Conservation (phyloP, 2,888 invertebrate genomes). For the Ceriagrion tenellum region DNA sequence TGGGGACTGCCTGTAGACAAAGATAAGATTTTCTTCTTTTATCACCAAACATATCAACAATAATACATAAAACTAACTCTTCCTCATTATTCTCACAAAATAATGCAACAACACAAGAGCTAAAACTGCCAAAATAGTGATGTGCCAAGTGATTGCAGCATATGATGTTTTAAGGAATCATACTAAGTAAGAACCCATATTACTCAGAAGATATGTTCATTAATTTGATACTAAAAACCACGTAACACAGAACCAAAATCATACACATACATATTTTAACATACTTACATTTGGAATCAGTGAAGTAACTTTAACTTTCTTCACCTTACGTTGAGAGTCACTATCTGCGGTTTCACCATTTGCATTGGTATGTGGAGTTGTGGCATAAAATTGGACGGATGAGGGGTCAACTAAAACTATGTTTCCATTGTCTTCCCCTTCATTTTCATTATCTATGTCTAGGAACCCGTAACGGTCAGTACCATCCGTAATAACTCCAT, state of each 20-base stretch:
- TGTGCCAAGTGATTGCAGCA: too few species aligned
- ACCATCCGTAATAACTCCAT: slow-evolving; percentile 76
- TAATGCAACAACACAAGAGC: too few species aligned
- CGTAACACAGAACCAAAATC: background rate
- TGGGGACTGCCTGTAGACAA: too few species aligned
- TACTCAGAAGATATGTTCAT: too few species aligned
- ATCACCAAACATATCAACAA: too few species aligned
- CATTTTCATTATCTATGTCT: slow-evolving; percentile 59
- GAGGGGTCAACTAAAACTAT: slow-evolving; percentile 71
- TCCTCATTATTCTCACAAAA: too few species aligned
- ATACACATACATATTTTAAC: background rate
- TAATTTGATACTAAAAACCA: background rate
- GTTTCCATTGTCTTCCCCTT: slow-evolving; percentile 66
- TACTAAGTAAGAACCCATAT: too few species aligned
- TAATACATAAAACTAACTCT: too few species aligned
- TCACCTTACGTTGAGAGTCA: slow-evolving; percentile 4
- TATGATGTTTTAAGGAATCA: too few species aligned
- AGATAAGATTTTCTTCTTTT: too few species aligned
- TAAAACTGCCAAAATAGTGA: too few species aligned
- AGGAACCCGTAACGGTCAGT: slow-evolving; percentile 69
- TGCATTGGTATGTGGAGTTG: slow-evolving; percentile 61
- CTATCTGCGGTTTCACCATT: slow-evolving; percentile 69
- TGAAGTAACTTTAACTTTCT: slow-evolving; percentile 51
- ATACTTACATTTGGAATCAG: slow-evolving; percentile 56
- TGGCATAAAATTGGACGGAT: slow-evolving; percentile 70